Evolutionary conservation across 2,113 vertebrate genomes (phyloP), one percentile per base, ranked within the genome.

Genomic region (Ceuthmochares aereus): DNA sequence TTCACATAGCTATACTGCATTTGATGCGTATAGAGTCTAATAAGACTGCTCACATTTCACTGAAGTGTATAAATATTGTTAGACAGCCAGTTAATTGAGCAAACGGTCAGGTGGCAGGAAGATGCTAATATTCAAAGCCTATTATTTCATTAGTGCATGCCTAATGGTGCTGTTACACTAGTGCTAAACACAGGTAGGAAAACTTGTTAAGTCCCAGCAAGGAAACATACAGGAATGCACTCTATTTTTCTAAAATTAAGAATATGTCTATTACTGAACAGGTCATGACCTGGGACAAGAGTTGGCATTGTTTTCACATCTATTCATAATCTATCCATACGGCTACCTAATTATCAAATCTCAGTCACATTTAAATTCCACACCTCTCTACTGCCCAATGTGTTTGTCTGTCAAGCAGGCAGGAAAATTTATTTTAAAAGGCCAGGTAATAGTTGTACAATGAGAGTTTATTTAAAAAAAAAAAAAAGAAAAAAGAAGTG

Each of bases 381-480:
- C 70, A 67, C 10, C 7, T 51, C 59, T 7, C 62, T 75, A 47
- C 43, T 82, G 60, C 73, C 64, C 26, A 6, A 23, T 86, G 45
- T 45, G 66, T 79, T 87, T 89, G 37, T 70, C 68, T 67, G 76
- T 16, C 88, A 72, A 93, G 94, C 25, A 95, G 56, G 68, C 54
- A 67, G 66, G n/a, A 83, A 93, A 76, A 90, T n/a, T 84, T 87
- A 93, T 94, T 89, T 95, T 88, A 73, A 92, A 97, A 97, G 80
- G 56, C 77, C 88, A 95, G 58, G 77, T 95, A 96, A 93, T 76
- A 89, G 77, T 75, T 96, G 68, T 63, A 93, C 40, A 91, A 69
- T 81, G 36, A 95, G 56, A 95, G 37, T 72, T 91, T 78, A 76
- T 94, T 63, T 55, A 12, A 32, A 20, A 76, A 95, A 87, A 80